phyloP scores from a whole-genome alignment of 2,113 vertebrate genomes.

The Heteronetta atricapilla region DNA sequence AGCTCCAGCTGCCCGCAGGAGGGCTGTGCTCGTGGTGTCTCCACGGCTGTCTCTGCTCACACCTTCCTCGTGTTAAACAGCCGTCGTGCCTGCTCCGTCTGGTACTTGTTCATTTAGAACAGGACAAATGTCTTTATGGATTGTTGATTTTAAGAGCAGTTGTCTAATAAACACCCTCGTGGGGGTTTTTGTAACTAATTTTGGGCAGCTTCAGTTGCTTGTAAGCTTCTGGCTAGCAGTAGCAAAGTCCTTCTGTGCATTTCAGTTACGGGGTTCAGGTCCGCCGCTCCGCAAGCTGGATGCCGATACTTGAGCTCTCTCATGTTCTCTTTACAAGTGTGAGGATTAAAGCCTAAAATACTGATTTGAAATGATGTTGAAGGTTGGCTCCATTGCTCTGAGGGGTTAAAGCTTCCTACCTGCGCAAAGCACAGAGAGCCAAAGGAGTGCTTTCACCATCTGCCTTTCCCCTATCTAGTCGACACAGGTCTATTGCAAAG shows the following conservation, averaged over 20 bases:
- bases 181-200: neutral
- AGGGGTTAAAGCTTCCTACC: no score
- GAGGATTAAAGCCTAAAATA: no score
- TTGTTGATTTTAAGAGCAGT: neutral
- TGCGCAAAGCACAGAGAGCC: no score
- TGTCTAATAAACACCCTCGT: neutral
- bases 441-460: no score
- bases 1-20: no score
- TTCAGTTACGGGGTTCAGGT: neutral
- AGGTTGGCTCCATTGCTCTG: no score
- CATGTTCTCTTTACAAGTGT: no score
- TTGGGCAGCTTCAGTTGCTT: neutral
- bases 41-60: fast-evolving
- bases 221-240: neutral
- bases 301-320: no score
- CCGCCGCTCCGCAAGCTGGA: no score
- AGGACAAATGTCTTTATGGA: neutral
- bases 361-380: no score
- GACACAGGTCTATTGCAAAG: no score
- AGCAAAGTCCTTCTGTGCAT: fast-evolving
- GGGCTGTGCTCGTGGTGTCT: neutral
- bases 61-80: neutral
- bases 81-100: neutral
- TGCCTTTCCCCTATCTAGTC: no score
- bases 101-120: neutral